These are phyloP conservation scores for Nasalis larvatus DNA, from an alignment of 2,113 vertebrate species.

Conservation along the genomic window DNA sequence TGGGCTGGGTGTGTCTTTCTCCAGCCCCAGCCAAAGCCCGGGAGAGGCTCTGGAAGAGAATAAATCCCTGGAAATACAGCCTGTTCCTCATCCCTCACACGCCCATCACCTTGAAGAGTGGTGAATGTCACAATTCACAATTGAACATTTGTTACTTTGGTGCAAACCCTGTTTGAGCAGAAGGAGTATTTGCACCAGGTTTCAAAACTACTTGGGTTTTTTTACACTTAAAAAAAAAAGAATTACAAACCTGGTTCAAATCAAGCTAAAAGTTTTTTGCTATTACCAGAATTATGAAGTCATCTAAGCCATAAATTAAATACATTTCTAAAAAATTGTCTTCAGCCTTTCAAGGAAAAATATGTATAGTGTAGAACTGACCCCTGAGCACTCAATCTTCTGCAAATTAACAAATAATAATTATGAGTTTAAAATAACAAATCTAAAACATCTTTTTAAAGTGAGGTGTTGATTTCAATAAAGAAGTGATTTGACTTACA, in stretches of 20 bases:
- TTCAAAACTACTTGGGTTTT: background rate
- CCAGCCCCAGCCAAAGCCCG: background rate
- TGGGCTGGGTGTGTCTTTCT: background rate
- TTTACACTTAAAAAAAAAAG: background rate
- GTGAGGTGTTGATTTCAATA: background rate
- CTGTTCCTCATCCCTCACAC: background rate
- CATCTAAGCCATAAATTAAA: background rate
- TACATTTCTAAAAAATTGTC: background rate
- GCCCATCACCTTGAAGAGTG: rapidly evolving
- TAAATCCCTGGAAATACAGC: background rate
- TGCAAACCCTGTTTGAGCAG: background rate
- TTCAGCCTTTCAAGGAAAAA: background rate
- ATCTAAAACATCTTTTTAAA: background rate
- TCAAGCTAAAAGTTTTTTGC: background rate
- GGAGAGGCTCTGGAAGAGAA: background rate
- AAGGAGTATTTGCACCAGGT: background rate
- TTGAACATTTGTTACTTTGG: background rate
- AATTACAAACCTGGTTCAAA: background rate
- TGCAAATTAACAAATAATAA: background rate
- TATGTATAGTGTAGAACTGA: background rate
- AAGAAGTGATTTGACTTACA: background rate
- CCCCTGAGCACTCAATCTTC: background rate
- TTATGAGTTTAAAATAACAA: background rate
- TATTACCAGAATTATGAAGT: background rate
- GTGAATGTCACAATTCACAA: background rate